A percentile compares a stretch with the other conserved stretches of the same genome.
Evolutionary conservation across 2,797 vertebrate genomes (phyloP).

Genomic region (Phalloptychus januarius): DNA sequence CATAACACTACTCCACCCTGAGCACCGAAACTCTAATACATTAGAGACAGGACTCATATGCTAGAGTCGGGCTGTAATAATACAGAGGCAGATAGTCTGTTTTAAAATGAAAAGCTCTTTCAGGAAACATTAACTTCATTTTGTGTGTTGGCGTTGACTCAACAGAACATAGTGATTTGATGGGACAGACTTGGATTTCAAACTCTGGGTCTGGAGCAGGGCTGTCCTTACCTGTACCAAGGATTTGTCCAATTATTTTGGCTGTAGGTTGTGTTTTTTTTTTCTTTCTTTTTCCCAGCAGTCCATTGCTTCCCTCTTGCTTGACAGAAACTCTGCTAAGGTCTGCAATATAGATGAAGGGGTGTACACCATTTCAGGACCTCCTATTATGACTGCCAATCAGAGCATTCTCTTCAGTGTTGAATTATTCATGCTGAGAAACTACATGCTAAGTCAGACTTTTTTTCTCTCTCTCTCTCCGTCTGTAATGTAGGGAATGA

Average conservation of each 20-base stretch:
- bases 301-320: slow-evolving; percentile 39
- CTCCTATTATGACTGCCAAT: slow-evolving; percentile 74
- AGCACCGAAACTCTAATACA: background rate
- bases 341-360: slow-evolving; percentile 75
- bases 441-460: slow-evolving; percentile 76
- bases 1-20: background rate
- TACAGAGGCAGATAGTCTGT: background rate
- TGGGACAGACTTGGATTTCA: background rate
- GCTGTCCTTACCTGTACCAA: background rate
- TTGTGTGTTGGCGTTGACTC: background rate
- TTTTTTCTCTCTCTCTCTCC: slow-evolving; percentile 34
- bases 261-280: slow-evolving; percentile 1
- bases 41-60: background rate
- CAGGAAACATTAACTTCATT: background rate
- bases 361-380: slow-evolving; percentile 66
- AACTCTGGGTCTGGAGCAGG: background rate
- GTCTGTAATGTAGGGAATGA: slow-evolving; percentile 38
- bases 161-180: slow-evolving; percentile 16
- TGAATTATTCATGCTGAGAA: slow-evolving; percentile 75
- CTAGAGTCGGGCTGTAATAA: background rate
- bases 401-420: slow-evolving; percentile 62
- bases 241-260: background rate
- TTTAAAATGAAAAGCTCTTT: background rate
- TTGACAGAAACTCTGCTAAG: slow-evolving; percentile 59
- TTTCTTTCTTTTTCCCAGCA: slow-evolving; percentile 15